Percentiles rank a stretch among this genome's conserved stretches.
Conservation (phyloP, 2,113 vertebrate genomes). For the Salvelinus fontinalis region DNA sequence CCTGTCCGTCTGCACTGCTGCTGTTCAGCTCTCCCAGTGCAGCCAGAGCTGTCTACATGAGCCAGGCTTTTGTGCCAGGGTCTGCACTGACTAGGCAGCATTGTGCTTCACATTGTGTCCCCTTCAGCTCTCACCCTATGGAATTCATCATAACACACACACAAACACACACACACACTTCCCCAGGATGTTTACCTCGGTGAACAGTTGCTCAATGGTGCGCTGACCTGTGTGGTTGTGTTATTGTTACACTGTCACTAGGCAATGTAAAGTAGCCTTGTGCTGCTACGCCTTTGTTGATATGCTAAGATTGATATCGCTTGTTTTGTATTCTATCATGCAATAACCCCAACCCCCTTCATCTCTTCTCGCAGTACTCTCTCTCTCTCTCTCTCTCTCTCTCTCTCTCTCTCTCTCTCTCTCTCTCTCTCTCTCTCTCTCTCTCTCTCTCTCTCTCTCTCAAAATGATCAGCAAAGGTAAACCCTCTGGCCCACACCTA, state of each 20-base stretch:
- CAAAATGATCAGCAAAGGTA: no score
- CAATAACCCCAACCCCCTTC: neutral
- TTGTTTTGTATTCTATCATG: neutral
- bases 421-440: no score
- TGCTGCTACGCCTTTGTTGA: neutral
- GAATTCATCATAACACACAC: neutral
- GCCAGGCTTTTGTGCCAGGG: conserved; percentile 59
- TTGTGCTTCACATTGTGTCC: conserved; percentile 34
- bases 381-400: no score
- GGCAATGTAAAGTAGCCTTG: neutral
- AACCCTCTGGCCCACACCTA: no score
- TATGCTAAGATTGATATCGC: neutral
- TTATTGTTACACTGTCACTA: neutral
- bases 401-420: no score
- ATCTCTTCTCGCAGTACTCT: no score
- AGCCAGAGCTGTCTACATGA: conserved; percentile 54
- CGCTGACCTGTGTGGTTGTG: conserved; percentile 2
- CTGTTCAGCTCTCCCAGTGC: conserved; percentile 54
- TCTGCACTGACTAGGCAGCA: conserved; percentile 48
- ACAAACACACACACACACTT: conserved; percentile 15
- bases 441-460: no score
- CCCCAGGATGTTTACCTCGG: conserved; percentile 31
- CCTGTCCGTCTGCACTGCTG: conserved; percentile 38
- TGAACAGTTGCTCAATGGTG: neutral
- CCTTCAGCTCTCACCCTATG: conserved; percentile 28